Conservation (phyloP, 2,113 vertebrate genomes). For the Fulmarus glacialis region DNA sequence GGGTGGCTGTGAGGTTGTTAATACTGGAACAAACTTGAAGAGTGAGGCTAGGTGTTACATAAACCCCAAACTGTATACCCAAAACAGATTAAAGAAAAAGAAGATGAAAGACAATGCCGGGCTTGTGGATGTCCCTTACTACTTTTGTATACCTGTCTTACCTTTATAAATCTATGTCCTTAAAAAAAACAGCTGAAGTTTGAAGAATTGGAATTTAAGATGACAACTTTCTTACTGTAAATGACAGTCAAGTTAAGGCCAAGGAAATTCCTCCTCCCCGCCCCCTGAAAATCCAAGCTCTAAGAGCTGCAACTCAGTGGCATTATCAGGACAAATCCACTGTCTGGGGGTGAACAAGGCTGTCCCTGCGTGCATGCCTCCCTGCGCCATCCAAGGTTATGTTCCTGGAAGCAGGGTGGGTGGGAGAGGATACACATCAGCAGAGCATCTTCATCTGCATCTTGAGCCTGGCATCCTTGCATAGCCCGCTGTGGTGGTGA, state of each 20-base stretch:
- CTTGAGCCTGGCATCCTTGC: background rate
- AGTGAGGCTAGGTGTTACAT: background rate
- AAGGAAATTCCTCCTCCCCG: background rate
- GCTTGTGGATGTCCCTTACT: background rate
- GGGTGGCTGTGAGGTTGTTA: background rate
- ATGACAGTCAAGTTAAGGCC: background rate
- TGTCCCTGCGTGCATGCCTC: background rate
- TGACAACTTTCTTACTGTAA: background rate
- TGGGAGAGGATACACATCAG: background rate
- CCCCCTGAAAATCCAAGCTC: background rate
- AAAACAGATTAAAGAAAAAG: background rate
- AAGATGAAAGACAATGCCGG: background rate
- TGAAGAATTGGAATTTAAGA: background rate
- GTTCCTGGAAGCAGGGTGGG: background rate
- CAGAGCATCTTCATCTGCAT: background rate
- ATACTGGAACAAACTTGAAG: background rate
- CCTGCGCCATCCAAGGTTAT: accelerated
- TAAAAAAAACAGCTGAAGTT: background rate
- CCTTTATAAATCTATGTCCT: background rate
- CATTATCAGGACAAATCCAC: background rate
- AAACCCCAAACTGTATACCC: background rate
- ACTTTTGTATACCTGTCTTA: background rate
- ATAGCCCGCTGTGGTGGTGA: accelerated
- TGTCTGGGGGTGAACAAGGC: background rate
- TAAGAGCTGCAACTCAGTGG: background rate